Evolutionary conservation across 2,888 invertebrate genomes (phyloP).

Genomic region (Scaeva pyrastri): DNA sequence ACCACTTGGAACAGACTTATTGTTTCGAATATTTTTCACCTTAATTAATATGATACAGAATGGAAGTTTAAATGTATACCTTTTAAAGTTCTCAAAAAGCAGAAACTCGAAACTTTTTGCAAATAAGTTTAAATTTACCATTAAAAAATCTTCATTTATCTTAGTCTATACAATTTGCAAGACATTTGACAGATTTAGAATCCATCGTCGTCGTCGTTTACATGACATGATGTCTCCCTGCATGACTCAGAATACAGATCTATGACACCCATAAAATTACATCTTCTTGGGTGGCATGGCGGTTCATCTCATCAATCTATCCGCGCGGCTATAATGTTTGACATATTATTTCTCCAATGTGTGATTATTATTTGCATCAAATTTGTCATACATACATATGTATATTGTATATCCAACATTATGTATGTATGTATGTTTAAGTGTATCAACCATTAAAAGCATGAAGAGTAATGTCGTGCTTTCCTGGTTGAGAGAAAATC

Average conservation of each 20-base stretch:
- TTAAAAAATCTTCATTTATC: neutral
- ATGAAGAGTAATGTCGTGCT: constrained; percentile 35
- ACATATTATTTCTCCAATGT: constrained; percentile 23
- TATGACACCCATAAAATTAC: constrained; percentile 10
- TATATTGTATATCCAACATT: neutral
- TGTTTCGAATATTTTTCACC: no score
- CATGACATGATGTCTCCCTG: constrained; percentile 42
- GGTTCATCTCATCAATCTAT: constrained; percentile 43
- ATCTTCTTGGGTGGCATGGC: constrained; percentile 43
- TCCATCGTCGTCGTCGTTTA: neutral
- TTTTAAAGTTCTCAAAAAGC: no score
- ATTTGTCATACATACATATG: constrained; percentile 11
- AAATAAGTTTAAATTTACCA: no score
- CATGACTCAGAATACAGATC: constrained; percentile 56
- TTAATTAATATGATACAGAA: no score
- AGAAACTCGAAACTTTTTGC: no score
- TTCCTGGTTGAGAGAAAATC: constrained; percentile 43
- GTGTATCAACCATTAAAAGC: constrained; percentile 10
- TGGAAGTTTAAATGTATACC: no score
- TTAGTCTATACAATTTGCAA: neutral
- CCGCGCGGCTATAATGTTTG: constrained; percentile 14
- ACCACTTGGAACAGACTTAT: no score
- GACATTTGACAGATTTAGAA: neutral
- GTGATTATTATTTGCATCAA: constrained; percentile 56
- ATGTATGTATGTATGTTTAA: neutral